Conservation (phyloP, 2,797 vertebrate species). For the Tapirus indicus region DNA sequence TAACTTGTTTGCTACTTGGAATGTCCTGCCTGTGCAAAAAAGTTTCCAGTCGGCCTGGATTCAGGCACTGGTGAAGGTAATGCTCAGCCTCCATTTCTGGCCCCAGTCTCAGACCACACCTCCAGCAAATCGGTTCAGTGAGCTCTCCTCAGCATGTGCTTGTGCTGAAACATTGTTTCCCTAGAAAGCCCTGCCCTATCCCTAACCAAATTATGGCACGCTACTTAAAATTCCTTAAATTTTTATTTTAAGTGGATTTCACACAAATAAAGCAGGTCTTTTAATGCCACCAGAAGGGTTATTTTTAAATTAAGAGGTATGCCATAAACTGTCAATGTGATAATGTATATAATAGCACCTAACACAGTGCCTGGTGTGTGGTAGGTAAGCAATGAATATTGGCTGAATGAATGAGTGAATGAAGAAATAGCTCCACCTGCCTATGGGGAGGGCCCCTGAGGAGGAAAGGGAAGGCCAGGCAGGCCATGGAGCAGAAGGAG, state of each 20-base stretch:
- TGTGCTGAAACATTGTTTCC: background rate
- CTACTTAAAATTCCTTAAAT: background rate
- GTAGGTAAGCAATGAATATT: background rate
- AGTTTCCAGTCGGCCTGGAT: background rate
- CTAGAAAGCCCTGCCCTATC: background rate
- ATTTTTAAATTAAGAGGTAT: slow-evolving; percentile 3
- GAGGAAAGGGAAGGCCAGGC: background rate
- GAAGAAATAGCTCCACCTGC: background rate
- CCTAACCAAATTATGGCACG: background rate
- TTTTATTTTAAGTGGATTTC: slow-evolving; percentile 23
- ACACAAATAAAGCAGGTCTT: background rate
- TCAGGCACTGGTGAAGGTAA: background rate
- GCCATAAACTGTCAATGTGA: background rate
- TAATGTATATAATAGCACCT: background rate
- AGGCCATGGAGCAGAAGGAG: background rate
- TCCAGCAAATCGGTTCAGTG: no score
- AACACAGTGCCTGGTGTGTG: no score
- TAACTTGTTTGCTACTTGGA: background rate
- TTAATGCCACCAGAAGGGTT: background rate
- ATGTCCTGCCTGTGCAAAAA: background rate
- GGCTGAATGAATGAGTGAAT: background rate
- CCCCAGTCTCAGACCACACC: background rate
- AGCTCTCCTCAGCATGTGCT: background rate
- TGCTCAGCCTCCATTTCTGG: background rate
- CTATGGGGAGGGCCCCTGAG: background rate